Evolutionary conservation across 1,140 invertebrate genomes (phyloP), one percentile per base, ranked within the genome.

Genomic region (Grapholita molesta): DNA sequence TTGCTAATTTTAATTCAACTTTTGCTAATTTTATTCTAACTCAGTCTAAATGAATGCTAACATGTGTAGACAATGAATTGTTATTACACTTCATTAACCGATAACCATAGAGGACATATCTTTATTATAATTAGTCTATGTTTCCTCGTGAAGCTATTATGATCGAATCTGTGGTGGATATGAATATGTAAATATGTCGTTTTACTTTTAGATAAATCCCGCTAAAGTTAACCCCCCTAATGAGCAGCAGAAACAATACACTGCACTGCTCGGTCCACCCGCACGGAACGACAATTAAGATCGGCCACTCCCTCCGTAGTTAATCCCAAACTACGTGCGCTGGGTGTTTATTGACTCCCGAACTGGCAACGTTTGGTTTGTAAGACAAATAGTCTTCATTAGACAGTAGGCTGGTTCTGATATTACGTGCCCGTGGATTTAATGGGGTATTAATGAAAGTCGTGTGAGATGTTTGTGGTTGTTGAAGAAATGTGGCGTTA

Each of bases 251-350:
- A 84, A 88, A 85, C 88, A 89, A 90, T 88, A 77, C 78, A 84
- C n/a, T n/a, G n/a, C n/a, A n/a, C 72, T 85, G 80, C 81, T 78
- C 35, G 12, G 18, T 12, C 15, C 65, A 48, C 23, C 23, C 76
- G 71, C 72, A 68, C 70, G 76, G 75, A 80, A 77, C 71, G 76
- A 76, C 88, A 88, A 90, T 90, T 90, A 90, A 86, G 83, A 85
- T 82, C 78, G 82, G 80, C 83, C 76, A 80, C 83, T 84, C 84
- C 84, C 83, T 84, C 79, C 78, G 75, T 70, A 80, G 84, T 88
- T 89, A 88, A 89, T 89, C 80, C 84, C 73, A 83, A 88, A 87
- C 86, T 90, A 90, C 87, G 84, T 89, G 87, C 75, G 69, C 72
- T 72, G 85, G 79, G 80, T 84, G 82, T 88, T 89, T 89, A 91